Conservation (phyloP, 2,113 vertebrate species). For the Gadus macrocephalus region DNA sequence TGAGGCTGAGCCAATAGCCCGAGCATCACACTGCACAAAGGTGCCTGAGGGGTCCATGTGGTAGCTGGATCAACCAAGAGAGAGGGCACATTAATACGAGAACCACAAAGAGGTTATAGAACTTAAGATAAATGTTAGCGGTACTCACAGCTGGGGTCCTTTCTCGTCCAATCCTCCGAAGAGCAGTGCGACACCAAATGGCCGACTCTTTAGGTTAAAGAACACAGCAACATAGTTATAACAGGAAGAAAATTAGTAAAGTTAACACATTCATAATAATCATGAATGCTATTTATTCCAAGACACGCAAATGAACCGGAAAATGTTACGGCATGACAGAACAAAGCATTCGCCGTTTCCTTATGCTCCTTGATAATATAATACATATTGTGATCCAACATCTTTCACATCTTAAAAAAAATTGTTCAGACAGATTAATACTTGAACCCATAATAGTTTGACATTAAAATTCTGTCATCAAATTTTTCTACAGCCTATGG, state of each 20-base stretch:
- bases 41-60: constrained; percentile 99
- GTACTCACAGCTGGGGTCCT: constrained; percentile 92
- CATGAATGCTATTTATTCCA: too few relatives aligned
- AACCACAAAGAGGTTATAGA: not conserved
- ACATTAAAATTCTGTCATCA: too few relatives aligned
- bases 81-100: not conserved
- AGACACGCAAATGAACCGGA: too few relatives aligned
- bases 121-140: not conserved
- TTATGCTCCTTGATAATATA: too few relatives aligned
- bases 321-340: too few relatives aligned
- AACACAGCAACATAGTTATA: not conserved
- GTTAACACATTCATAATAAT: too few relatives aligned
- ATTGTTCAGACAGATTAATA: too few relatives aligned
- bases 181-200: constrained; percentile 92
- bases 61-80: constrained; percentile 73
- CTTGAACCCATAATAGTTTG: too few relatives aligned
- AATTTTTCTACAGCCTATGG: too few relatives aligned
- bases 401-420: not conserved
- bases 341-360: too few relatives aligned
- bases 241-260: not conserved
- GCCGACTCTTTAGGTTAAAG: constrained; percentile 80
- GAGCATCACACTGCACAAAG: constrained; percentile 96
- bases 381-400: too few relatives aligned
- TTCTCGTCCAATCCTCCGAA: constrained; percentile 98
- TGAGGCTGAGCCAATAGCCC: constrained; percentile 95